Evolutionary conservation across 2,797 vertebrate species (phyloP), one percentile per base, ranked within the genome.

Genomic region (Phoeniculus purpureus): DNA sequence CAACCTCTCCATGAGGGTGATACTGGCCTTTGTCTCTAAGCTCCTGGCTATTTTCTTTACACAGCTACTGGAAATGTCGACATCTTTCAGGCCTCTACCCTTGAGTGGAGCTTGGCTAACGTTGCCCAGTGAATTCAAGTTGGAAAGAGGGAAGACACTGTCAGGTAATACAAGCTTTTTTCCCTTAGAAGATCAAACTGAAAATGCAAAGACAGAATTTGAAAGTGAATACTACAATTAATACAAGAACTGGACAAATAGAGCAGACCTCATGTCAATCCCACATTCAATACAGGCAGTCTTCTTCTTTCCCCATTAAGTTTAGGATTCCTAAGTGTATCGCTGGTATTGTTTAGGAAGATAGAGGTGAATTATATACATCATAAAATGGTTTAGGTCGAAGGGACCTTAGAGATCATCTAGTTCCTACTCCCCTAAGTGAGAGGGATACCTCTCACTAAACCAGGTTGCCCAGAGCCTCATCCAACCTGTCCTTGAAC

Each of bases 171-270:
- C 0, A 64, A 76, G 9, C 2, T 22, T 67, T 68, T 43, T 67
- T 55, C 64, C 56, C 37, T 51, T 73, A 31, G 27, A 88, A 84
- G 31, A 73, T 7, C 7, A 58, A 64, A 43, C 11, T 51, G 50
- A 83, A 89, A 61, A 14, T 22, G 23, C 58, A 50, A 48, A 50
- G 45, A 62, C 4, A 7, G 26, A 82, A 83, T 65, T 50, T 65
- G 51, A 73, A 88, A 85, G 21, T 19, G 19, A 88, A 77, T 37
- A 31, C 7, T 61, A 50, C 15, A 75, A 25, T 68, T 80, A 59
- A 15, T 78, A 67, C 3, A 84, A 88, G 73, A 88, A 31, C 18
- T 32, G 74, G 34, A 71, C 15, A 89, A 80, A 68, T 13, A 59
- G 32, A 85, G 43, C 14, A 72, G 37, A 40, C 37, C 55, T 37